Evolutionary conservation across 2,113 vertebrate genomes (phyloP), one percentile per base, ranked within the genome.

Genomic region (Vulpes vulpes): DNA sequence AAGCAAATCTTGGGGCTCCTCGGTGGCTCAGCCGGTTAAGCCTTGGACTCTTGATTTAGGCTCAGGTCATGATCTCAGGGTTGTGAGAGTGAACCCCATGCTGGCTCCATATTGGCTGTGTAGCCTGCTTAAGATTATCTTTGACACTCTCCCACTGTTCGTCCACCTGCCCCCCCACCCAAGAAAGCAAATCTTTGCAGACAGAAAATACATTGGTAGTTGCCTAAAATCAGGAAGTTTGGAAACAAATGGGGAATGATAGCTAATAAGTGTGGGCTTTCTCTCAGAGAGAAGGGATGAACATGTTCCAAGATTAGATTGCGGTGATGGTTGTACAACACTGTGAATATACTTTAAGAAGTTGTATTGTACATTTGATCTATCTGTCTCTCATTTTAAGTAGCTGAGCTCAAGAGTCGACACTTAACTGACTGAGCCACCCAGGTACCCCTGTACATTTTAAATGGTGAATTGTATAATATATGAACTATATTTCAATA

Each of bases 251-350:
- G 22, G 19, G 80, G n/a, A 94, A 16, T 51, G 3, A 76, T 19
- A 84, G 62, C 22, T 91, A 93, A 8, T 62, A 15, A 15, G 6
- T 69, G 49, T 65, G 27, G 30, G 20, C 25, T 85, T 93, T 91
- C 59, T 78, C 83, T 78, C 51, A 79, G 43, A 17, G 62, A 27
- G 11, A 5, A 9, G 23, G 12, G 35, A 79, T 89, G 8, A 62
- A 95, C 95, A 23, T 67, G 19, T 84, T 94, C 38, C 94, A 71
- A 93, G 81, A 94, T 90, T 83, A 84, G 71, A 76, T 35, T 67
- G 25, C 83, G 55, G 11, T 57, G 25, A 82, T 87, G 11, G 43
- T 65, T 96, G 23, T 32, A 85, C 19, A 89, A 35, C 14, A 2
- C 19, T 78, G 20, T 89, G 57, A 64, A 30, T 38, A 87, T 32